These are phyloP conservation scores for Pycnonotus jocosus DNA, from an alignment of 2,113 vertebrate species.

Conservation along the genomic window DNA sequence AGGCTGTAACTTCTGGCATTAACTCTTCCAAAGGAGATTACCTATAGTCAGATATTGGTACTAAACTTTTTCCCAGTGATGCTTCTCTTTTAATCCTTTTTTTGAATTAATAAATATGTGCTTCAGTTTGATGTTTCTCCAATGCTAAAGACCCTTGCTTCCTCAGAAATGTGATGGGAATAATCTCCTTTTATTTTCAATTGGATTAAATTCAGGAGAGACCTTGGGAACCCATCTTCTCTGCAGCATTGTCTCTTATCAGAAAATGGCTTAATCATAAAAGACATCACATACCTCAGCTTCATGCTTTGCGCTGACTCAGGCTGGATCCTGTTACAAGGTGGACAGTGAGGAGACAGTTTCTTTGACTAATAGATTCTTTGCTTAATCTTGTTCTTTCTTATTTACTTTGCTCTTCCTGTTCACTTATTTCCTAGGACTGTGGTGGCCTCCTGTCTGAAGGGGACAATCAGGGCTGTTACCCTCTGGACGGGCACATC, in stretches of 20 bases:
- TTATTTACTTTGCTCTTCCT: not conserved
- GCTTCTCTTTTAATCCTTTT: not conserved
- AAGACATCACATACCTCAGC: not conserved
- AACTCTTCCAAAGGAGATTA: not conserved
- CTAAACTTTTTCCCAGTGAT: not conserved
- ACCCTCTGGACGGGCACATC: constrained; percentile 95
- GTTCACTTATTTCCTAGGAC: constrained; percentile 74
- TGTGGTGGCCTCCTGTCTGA: constrained; percentile 93
- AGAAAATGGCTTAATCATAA: not conserved
- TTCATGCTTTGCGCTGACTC: not conserved
- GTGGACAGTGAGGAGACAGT: not conserved
- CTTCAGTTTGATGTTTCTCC: constrained; percentile 6
- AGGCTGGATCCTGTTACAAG: not conserved
- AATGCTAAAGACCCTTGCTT: not conserved
- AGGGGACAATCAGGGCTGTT: constrained; percentile 97
- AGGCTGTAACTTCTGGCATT: not conserved
- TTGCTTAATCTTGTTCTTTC: not conserved
- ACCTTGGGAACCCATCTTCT: not conserved
- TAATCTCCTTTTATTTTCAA: constrained; percentile 38
- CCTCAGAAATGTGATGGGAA: not conserved
- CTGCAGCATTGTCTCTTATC: constrained; percentile 19
- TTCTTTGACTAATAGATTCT: not conserved
- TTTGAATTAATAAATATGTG: not conserved
- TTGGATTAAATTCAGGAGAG: constrained; percentile 9
- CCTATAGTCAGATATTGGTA: not conserved